These are phyloP conservation scores for Myrmecobius fasciatus DNA, from an alignment of 2,113 vertebrate genomes.

Conservation along the genomic window DNA sequence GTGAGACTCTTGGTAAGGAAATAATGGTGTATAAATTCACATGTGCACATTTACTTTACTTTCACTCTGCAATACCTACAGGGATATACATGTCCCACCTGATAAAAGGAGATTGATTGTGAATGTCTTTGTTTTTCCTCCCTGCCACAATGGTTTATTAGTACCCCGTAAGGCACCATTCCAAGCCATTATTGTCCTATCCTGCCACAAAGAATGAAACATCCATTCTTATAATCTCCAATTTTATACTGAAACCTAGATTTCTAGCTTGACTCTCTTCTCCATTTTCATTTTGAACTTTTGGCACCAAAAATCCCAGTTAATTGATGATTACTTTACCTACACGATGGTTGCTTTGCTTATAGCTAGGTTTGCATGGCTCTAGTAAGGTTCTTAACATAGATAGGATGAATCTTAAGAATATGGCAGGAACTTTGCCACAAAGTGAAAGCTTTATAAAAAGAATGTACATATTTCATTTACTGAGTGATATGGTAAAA, in stretches of 20 bases:
- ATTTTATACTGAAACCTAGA: neutral
- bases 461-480: neutral
- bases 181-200: neutral
- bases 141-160: neutral
- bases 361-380: neutral
- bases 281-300: neutral
- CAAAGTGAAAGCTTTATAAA: neutral
- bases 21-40: neutral
- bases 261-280: neutral
- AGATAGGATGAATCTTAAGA: neutral
- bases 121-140: neutral
- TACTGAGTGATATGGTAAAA: neutral
- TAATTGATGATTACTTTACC: neutral
- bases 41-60: neutral
- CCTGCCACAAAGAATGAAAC: neutral
- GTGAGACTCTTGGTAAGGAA: neutral
- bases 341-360: neutral
- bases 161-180: neutral
- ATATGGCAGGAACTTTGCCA: neutral
- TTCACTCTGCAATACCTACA: neutral
- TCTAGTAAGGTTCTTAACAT: neutral
- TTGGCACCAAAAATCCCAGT: neutral
- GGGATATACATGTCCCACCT: neutral
- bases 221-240: neutral
- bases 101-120: neutral